Evolutionary conservation across 2,888 invertebrate genomes (phyloP).

Genomic region (Bibio marci): DNA sequence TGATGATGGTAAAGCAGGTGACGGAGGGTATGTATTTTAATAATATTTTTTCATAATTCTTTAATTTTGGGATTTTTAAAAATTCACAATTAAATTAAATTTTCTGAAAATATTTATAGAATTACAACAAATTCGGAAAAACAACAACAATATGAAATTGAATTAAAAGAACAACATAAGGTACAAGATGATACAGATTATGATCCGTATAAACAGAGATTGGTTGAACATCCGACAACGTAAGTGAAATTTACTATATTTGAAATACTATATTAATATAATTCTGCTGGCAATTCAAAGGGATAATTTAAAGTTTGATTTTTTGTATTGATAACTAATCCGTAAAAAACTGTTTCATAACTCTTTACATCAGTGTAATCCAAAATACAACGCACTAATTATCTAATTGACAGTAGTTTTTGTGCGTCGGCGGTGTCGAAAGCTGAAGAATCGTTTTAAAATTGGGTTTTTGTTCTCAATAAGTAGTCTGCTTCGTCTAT

Average conservation of each 20-base stretch:
- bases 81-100: neutral
- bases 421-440: too few species aligned
- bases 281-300: too few species aligned
- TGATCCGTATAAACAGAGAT: slow-evolving; percentile 51
- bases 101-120: neutral
- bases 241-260: slow-evolving; percentile 28
- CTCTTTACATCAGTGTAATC: too few species aligned
- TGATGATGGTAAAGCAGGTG: slow-evolving; percentile 4
- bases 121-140: neutral
- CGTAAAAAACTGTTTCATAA: too few species aligned
- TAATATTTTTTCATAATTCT: neutral
- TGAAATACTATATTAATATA: too few species aligned
- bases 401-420: too few species aligned
- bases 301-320: neutral
- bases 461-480: too few species aligned
- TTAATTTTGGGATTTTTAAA: too few species aligned
- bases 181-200: slow-evolving; percentile 29
- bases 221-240: slow-evolving; percentile 52
- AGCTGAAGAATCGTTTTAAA: too few species aligned
- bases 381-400: too few species aligned
- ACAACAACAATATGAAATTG: slow-evolving; percentile 16
- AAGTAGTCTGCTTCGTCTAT: too few species aligned
- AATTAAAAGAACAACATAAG: slow-evolving; percentile 24
- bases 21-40: slow-evolving; percentile 1
- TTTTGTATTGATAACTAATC: too few species aligned